Base-by-base conservation (phyloP, 92 coral and sea anemone species). In the Epizoanthus stellaris region DNA sequence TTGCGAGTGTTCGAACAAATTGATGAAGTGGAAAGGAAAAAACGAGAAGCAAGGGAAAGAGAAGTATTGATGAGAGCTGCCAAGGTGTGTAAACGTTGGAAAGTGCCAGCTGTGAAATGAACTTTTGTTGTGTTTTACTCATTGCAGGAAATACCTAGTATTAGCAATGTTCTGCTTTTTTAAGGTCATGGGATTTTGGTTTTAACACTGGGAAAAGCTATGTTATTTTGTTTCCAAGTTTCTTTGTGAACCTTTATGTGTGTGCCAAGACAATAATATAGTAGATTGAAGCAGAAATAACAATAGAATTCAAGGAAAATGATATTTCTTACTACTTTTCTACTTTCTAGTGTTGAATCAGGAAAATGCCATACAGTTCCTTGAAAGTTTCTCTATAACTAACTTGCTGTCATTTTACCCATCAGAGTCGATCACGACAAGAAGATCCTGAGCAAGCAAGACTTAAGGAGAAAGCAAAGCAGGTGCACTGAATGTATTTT, bases 371-470 rank as follows among this genome's bases (percentile, higher is more conserved):
- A 17, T 15, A 16, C 67, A 62, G 67, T 62, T 62, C 15, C 5
- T 9, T 67, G 5, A 14, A 36, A 65, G 6, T 23, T 25, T 21
- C 16, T n/a, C 30, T 6, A 17, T 73, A 2, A 73, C 10, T 40
- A 71, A 38, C 9, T 10, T 2, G 6, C 4, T 40, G 20, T 38
- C 23, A 38, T 40, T 43, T 58, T 81, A 19, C 15, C 63, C 43
- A 64, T 17, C 85, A 96, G 98, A 96, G 98, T 81, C 98, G 98
- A 77, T 94, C 98, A 17, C 89, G 98, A 64, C 98, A 94, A 81
- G 98, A 96, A 86, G 98, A 96, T 86, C 98, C 98, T 4, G 98
- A 96, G 72, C 98, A 96, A 67, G 98, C 98, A 2, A 73, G 98
- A 79, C 90, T 96, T 19, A 96, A 96, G 77, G 98, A 96, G 92